Percentiles rank a stretch among this genome's conserved stretches.
phyloP scores from a whole-genome alignment of 2,797 vertebrate genomes.

The Austrolebias charrua region DNA sequence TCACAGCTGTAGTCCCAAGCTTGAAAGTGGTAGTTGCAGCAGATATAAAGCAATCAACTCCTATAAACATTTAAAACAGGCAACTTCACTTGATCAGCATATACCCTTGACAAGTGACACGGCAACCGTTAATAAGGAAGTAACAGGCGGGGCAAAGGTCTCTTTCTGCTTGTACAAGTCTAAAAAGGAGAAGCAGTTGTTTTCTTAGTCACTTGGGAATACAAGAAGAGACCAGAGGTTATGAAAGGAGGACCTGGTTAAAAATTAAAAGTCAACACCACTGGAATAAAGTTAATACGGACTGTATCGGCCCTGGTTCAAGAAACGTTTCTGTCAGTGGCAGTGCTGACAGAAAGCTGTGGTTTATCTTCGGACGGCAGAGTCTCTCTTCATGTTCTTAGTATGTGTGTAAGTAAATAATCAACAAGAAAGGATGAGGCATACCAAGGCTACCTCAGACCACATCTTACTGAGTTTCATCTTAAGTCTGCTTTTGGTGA shows the following conservation, averaged over 20 bases:
- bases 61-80: slow-evolving; percentile 21
- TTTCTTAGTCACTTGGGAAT: slow-evolving; percentile 42
- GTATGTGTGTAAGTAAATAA: slow-evolving; percentile 12
- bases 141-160: slow-evolving; percentile 74
- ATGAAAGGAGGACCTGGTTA: slow-evolving; percentile 51
- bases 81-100: slow-evolving; percentile 14
- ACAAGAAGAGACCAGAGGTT: slow-evolving; percentile 48
- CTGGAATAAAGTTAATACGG: slow-evolving; percentile 28
- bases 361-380: neutral
- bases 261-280: slow-evolving; percentile 70
- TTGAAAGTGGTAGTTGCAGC: neutral
- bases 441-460: slow-evolving; percentile 35
- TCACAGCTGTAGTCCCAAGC: neutral
- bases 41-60: neutral
- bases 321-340: slow-evolving; percentile 21
- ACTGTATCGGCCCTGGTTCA: neutral
- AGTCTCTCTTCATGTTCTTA: slow-evolving; percentile 7
- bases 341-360: slow-evolving; percentile 2
- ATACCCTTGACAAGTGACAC: slow-evolving; percentile 19
- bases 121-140: slow-evolving; percentile 73
- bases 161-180: slow-evolving; percentile 40
- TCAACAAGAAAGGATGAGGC: slow-evolving; percentile 11
- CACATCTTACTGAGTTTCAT: slow-evolving; percentile 45
- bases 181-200: slow-evolving; percentile 71
- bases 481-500: slow-evolving; percentile 67